Conservation (phyloP, 2,797 vertebrate genomes). For the Fundulus diaphanus region DNA sequence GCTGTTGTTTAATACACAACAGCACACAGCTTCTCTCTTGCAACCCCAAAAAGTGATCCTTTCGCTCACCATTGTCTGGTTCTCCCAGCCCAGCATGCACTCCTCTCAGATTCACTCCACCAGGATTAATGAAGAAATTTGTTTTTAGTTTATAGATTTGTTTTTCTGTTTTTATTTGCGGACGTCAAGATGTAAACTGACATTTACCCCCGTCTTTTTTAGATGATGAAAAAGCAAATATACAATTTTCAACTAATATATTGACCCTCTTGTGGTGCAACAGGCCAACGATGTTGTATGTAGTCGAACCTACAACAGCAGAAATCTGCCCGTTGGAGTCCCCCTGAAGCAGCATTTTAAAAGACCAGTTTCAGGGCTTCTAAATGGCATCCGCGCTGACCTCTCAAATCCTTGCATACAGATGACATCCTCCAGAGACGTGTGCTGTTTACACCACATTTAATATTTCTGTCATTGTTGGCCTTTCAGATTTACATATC, state of each 20-base stretch:
- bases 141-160: too few relatives aligned
- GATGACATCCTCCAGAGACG: not conserved
- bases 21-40: too few relatives aligned
- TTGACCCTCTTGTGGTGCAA: not conserved
- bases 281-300: not conserved
- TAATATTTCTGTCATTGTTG: not conserved
- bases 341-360: constrained; percentile 18
- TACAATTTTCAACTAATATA: not conserved
- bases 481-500: not conserved
- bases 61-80: not conserved
- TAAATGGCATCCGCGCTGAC: constrained; percentile 11
- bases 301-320: not conserved
- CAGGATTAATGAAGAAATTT: not conserved
- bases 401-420: constrained; percentile 18
- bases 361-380: not conserved
- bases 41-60: too few relatives aligned
- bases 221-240: not conserved
- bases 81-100: not conserved
- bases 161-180: not conserved
- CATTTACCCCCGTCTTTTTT: not conserved
- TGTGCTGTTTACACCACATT: not conserved
- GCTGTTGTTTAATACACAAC: too few relatives aligned
- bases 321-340: constrained; percentile 22
- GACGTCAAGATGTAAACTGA: not conserved
- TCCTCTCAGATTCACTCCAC: not conserved